Conservation (phyloP, 2,888 invertebrate species). For the Dermolepida albohirtum region DNA sequence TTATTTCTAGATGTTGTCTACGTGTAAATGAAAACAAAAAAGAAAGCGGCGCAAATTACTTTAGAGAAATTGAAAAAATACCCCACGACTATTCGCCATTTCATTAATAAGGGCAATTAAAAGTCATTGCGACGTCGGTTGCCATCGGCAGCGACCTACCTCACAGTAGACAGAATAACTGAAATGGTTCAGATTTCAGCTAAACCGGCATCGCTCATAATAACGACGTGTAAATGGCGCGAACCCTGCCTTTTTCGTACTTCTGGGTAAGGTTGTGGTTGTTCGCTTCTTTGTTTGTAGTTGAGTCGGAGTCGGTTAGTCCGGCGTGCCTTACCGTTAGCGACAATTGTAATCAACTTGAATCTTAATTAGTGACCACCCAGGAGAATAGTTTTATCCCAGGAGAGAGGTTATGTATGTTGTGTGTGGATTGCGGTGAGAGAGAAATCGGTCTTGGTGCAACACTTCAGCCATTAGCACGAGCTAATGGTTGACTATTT, state of each 20-base stretch:
- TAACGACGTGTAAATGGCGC: conserved; percentile 63
- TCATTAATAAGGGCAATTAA: conserved; percentile 43
- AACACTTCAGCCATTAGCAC: conserved; percentile 65
- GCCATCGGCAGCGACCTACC: conserved; percentile 50
- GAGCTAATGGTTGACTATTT: conserved; percentile 65
- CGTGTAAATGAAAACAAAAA: too few relatives aligned
- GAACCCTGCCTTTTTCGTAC: conserved; percentile 63
- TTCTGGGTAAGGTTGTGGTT: conserved; percentile 60
- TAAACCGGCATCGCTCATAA: conserved; percentile 62
- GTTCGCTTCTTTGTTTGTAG: conserved; percentile 61
- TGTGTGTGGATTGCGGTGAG: conserved; percentile 45
- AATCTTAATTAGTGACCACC: conserved; percentile 68
- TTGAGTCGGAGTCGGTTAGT: conserved; percentile 46
- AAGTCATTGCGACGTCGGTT: conserved; percentile 35
- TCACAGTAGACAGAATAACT: conserved; percentile 62
- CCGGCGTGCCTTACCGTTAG: conserved; percentile 66
- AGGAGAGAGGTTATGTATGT: conserved; percentile 19
- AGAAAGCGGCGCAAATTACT: too few relatives aligned
- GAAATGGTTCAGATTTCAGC: conserved; percentile 66
- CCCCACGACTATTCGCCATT: conserved; percentile 21
- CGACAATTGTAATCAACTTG: conserved; percentile 67
- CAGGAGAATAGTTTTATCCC: conserved; percentile 64
- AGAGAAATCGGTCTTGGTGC: conserved; percentile 62
- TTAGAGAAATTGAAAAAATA: conserved; percentile 32
- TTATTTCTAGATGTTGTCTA: too few relatives aligned